Conservation (phyloP, 2,888 invertebrate species). For the Patella caerulea region DNA sequence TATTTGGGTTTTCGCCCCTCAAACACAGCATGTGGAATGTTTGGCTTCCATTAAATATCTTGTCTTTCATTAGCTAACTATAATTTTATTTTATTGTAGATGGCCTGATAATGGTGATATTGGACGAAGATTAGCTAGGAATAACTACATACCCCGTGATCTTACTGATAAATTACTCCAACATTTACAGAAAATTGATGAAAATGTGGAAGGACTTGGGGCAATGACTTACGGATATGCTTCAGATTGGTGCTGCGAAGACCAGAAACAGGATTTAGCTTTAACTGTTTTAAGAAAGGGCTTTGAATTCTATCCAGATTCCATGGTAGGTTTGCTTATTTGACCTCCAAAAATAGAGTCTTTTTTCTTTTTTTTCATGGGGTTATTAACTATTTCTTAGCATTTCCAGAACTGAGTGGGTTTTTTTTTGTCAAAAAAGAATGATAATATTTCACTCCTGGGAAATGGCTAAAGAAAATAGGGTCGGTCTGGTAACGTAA, state of each 20-base stretch:
- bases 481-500: too few species aligned
- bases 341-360: too few species aligned
- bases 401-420: too few species aligned
- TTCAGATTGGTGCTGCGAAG: constrained; percentile 31
- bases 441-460: too few species aligned
- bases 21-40: too few species aligned
- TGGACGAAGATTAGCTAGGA: constrained; percentile 14
- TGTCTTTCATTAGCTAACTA: too few species aligned
- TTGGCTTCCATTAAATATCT: too few species aligned
- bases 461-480: too few species aligned
- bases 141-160: constrained; percentile 31
- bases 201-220: constrained; percentile 27
- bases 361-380: too few species aligned
- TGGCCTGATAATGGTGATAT: neutral
- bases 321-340: constrained; percentile 25
- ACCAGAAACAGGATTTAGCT: constrained; percentile 24
- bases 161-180: constrained; percentile 22
- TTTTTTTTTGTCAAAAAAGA: too few species aligned
- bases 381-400: too few species aligned
- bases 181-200: constrained; percentile 26
- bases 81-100: neutral
- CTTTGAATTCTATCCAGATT: constrained; percentile 30
- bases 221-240: constrained; percentile 30
- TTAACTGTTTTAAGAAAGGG: constrained; percentile 33
- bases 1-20: too few species aligned